Base-by-base conservation (phyloP, 2,888 invertebrate genomes). In the Atherix ibis region DNA sequence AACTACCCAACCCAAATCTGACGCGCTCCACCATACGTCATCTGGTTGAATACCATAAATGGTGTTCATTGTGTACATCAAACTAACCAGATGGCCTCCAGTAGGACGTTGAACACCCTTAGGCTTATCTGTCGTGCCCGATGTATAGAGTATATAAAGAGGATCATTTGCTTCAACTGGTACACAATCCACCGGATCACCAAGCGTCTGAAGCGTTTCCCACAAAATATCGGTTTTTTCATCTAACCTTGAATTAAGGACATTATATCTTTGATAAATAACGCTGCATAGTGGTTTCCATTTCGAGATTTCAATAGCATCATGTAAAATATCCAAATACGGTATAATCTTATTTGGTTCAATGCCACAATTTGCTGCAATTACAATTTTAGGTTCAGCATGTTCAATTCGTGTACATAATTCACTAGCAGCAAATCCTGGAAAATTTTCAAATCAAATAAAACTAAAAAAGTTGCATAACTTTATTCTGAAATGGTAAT, bases 81-180 rank as follows among this genome's bases (percentile, higher is more conserved):
- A 62, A 0, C 76, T 74, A 0, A 81, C 89, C 25, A 92, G 73
- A 49, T 94, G 89, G 0, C 84, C 83, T 0, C 88, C 87, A n/a
- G 79, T 71, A 0, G 91, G 85, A 25, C 92, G 68, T 37, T 85
- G 78, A 18, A 92, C 74, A 4, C 91, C 92, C 65, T 85, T 80
- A 2, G 56, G 53, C 18, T 52, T 63, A 68, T 77, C 77, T 37
- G 79, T 79, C n/a, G 79, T 79, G 41, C 87, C 87, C 3, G 92
- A 92, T 1, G 94, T 94, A 53, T 94, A 92, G 4, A 94, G 65
- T 40, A 94, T 78, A 50, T 94, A 94, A 8, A 92, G 60, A 0
- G 92, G 88, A 47, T 91, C 83, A 48, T 84, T 88, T 2, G 92
- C 81, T 47, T 84, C 81, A 0, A 89, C 76, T 0, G 91, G 71